phyloP scores from a whole-genome alignment of 2,797 vertebrate species.

The Arctocebus calabarensis region DNA sequence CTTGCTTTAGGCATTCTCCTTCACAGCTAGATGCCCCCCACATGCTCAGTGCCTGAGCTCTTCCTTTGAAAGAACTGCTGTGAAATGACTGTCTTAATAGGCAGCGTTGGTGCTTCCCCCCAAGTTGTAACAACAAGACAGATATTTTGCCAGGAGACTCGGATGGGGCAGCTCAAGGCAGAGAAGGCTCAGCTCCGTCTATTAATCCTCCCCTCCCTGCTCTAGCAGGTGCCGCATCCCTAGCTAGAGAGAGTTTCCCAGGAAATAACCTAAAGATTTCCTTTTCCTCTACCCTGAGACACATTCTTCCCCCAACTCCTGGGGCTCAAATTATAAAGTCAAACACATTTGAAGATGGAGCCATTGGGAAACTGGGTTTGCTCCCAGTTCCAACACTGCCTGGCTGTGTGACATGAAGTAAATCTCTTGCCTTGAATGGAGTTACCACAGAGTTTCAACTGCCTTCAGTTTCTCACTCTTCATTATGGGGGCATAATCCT shows the following conservation, averaged over 20 bases:
- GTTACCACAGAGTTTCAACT: background rate
- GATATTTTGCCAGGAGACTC: background rate
- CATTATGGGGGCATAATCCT: background rate
- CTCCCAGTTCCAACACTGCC: background rate
- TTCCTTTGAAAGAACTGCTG: constrained; percentile 58
- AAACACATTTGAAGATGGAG: background rate
- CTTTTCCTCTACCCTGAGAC: background rate
- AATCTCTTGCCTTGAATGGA: background rate
- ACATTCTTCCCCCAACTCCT: background rate
- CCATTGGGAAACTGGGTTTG: background rate
- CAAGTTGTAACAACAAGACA: background rate
- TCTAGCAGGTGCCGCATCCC: background rate
- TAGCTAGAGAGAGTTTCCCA: background rate
- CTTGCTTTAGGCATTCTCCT: constrained; percentile 38
- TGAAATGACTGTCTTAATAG: background rate
- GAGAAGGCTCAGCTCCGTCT: background rate
- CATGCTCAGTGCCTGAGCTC: background rate
- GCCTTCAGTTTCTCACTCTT: background rate
- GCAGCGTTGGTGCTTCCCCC: background rate
- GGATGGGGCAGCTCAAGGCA: accelerated
- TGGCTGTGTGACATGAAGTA: background rate
- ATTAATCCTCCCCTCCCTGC: no score
- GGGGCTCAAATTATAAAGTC: background rate
- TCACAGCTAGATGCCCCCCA: background rate
- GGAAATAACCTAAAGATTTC: background rate